Evolutionary conservation across 2,797 vertebrate genomes (phyloP).

Genomic region (Gymnothorax reevesii): DNA sequence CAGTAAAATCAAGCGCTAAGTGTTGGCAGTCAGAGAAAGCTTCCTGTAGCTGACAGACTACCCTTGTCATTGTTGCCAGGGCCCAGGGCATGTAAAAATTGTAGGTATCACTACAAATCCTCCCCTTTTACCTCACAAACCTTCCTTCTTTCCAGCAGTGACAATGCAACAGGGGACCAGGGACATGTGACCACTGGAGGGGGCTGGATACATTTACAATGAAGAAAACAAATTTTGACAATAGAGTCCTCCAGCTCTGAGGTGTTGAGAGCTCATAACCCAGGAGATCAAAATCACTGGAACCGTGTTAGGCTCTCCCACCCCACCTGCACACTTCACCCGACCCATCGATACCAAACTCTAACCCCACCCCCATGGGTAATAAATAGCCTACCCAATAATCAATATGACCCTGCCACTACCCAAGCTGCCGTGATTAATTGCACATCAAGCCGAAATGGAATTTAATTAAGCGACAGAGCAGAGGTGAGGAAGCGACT

Average conservation of each 20-base stretch:
- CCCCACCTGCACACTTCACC: background rate
- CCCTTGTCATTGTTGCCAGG: background rate
- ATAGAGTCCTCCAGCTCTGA: background rate
- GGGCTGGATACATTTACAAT: background rate
- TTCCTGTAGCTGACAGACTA: too few species aligned
- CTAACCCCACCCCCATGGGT: slow-evolving; percentile 20
- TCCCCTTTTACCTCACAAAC: background rate
- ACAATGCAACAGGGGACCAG: background rate
- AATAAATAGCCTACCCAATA: slow-evolving; percentile 47
- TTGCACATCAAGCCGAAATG: slow-evolving; percentile 77
- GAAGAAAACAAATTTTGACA: background rate
- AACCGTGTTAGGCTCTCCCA: background rate
- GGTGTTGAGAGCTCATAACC: background rate
- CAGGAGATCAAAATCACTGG: slow-evolving; percentile 17
- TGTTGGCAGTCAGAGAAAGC: too few species aligned
- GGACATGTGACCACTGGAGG: too few species aligned
- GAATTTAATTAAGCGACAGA: slow-evolving; percentile 71
- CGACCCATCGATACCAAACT: background rate
- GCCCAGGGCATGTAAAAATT: background rate
- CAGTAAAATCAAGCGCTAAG: background rate
- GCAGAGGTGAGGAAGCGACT: background rate
- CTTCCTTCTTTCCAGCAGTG: background rate
- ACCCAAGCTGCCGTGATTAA: slow-evolving; percentile 73
- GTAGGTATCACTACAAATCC: background rate
- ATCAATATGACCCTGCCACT: slow-evolving; percentile 63